A percentile compares a stretch with the other conserved stretches of the same genome.
phyloP scores from a whole-genome alignment of 2,888 invertebrate genomes.

The Desoria tigrina region DNA sequence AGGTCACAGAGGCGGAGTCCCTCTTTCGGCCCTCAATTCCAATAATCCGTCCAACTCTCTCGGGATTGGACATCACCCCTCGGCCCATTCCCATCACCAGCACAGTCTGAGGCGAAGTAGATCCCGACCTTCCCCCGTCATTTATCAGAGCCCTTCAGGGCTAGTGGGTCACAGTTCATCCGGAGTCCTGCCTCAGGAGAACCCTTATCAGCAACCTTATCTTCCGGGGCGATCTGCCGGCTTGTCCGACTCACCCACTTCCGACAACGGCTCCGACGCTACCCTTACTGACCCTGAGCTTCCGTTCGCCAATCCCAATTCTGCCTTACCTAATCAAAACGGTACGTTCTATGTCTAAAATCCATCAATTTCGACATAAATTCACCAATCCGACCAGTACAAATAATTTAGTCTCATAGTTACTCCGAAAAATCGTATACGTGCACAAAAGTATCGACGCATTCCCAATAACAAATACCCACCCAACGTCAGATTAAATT shows the following conservation, averaged over 20 bases:
- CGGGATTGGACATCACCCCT: slow-evolving; percentile 56
- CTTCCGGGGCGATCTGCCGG: slow-evolving; percentile 59
- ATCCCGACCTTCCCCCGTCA: slow-evolving; percentile 48
- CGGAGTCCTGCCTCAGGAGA: slow-evolving; percentile 34
- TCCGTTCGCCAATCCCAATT: slow-evolving; percentile 73
- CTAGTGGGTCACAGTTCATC: slow-evolving; percentile 32
- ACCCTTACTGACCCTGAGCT: slow-evolving; percentile 81
- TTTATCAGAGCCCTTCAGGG: slow-evolving; percentile 55
- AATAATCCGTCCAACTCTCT: slow-evolving; percentile 57
- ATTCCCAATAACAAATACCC: too few relatives aligned
- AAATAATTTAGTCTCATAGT: too few relatives aligned
- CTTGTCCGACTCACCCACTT: slow-evolving; percentile 76
- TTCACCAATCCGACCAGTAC: too few relatives aligned
- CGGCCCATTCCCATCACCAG: slow-evolving; percentile 60
- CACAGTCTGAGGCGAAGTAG: slow-evolving; percentile 45
- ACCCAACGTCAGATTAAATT: too few relatives aligned
- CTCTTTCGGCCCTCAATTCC: slow-evolving; percentile 61
- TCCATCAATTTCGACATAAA: too few relatives aligned
- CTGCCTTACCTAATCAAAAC: slow-evolving; percentile 79
- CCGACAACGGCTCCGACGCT: slow-evolving; percentile 82
- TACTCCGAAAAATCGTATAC: too few relatives aligned
- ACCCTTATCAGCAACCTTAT: slow-evolving; percentile 53
- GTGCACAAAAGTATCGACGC: too few relatives aligned
- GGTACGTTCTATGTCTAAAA: too few relatives aligned
- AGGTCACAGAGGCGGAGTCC: slow-evolving; percentile 54